These are phyloP conservation scores for Chionodraco myersi DNA, from an alignment of 2,113 vertebrate species.

Conservation along the genomic window DNA sequence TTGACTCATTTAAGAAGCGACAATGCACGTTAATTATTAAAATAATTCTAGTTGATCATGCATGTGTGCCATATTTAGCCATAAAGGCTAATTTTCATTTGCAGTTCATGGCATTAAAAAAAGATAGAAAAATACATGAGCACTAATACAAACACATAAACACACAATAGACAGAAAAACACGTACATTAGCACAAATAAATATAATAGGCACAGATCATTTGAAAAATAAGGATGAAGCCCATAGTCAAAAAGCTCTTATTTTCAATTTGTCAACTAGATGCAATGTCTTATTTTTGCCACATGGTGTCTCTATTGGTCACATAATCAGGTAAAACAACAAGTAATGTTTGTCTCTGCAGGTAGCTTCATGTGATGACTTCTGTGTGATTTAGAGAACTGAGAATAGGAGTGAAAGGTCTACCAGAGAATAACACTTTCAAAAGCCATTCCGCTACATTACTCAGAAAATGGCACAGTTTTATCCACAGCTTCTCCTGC, in stretches of 20 bases:
- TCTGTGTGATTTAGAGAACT: constrained; percentile 24
- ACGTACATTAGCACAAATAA: no score
- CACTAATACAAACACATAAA: no score
- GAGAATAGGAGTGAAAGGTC: constrained; percentile 21
- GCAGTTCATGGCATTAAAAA: no score
- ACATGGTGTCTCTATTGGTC: constrained; percentile 25
- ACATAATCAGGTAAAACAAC: background rate
- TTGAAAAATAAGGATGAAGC: no score
- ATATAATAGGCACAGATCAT: no score
- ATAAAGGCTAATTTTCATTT: no score
- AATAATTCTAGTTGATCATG: no score
- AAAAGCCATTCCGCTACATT: background rate
- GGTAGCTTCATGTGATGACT: constrained; percentile 14
- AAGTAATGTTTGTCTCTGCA: background rate
- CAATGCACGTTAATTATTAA: no score
- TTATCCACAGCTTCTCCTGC: background rate
- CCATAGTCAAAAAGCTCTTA: background rate
- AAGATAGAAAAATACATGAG: no score
- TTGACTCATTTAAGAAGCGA: no score
- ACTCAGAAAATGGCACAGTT: constrained; percentile 46
- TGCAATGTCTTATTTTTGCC: constrained; percentile 16
- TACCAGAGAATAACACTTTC: background rate
- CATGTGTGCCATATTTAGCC: no score
- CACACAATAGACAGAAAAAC: no score
- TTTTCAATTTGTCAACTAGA: background rate